Evolutionary conservation across 2,888 invertebrate genomes (phyloP), one percentile per base, ranked within the genome.

Genomic region (Empis livida): DNA sequence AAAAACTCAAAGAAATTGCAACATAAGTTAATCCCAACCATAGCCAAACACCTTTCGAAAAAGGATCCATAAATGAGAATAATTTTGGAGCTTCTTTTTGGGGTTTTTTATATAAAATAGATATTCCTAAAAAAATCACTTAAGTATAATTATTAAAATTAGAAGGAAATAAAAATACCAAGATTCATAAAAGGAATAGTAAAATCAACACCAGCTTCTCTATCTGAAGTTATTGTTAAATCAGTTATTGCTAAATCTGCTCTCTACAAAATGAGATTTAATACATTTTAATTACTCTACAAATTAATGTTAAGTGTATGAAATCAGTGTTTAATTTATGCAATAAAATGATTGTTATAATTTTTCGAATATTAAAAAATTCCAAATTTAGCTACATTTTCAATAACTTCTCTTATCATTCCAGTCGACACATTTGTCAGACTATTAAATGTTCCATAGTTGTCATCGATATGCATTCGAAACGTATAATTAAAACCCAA

Each of bases 141-240:
- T n/a, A n/a, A n/a, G n/a, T 27, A 6, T 2, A 27, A 27, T 27
- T 27, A 8, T 27, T 27, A 8, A 2, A 9, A 27, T 8, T 27
- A 27, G 9, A 27, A n/a, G n/a, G n/a, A n/a, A n/a, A n/a, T n/a
- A n/a, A 27, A 27, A 6, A 27, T 27, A 27, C 23, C 23, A 54
- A 96, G 74, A 65, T 90, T 92, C 87, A 96, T 91, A 62, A 94
- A 96, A 1, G 95, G 95, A 69, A 88, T 89, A 0, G 94, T 94
- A 61, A 96, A 96, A 68, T 95, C 94, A 0, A 92, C 92, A 14
- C 83, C 90, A 59, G 77, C 79, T 64, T 93, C 90, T 32, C 96
- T 76, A 52, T 85, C 82, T 41, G 93, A 82, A 10, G 94, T 94
- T 59, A 88, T 84, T 9, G 87, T 86, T 56, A 96, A 73, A 63